Base-by-base conservation (phyloP, 2,113 vertebrate genomes). In the Tychaedon coryphoeus region DNA sequence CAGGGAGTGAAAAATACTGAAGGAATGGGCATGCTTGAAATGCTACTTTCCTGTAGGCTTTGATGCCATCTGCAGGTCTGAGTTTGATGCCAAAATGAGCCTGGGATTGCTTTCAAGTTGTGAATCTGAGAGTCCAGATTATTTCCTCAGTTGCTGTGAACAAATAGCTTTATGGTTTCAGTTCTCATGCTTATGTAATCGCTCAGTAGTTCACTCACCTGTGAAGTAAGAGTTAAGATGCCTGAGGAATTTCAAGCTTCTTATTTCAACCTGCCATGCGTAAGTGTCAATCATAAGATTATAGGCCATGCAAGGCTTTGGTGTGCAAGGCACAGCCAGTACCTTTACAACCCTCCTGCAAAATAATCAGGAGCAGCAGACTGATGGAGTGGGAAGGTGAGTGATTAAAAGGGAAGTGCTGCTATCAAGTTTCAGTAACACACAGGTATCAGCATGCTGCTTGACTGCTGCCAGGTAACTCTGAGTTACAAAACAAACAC, bases 31-130 rank as follows among this genome's bases (percentile, higher is more conserved):
- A 14, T 87, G 77, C 61, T 70, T 65, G 66, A 92, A 85, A 76
- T 58, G 45, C 58, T 65, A 0, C 60, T 83, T 90, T 92, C 18
- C 38, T 72, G n/a, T 58, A 95, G 93, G 6, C 82, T 79, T 93
- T 76, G 92, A 92, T 96, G 95, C 95, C 93, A 96, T 66, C 94
- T 95, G 88, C 96, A 97, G 95, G 92, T 80, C 78, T 83, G 42
- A 83, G 34, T 54, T 61, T 61, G n/a, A 50, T 76, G 51, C 71
- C 54, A 73, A 62, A 90, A 72, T 73, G 6, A 80, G 54, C 29
- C 33, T 79, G 51, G 36, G 25, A 56, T 87, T 53, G 47, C 47
- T 61, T 91, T 87, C 7, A 81, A 53, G n/a, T 34, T 1, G 0
- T 48, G 36, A 79, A 33, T 80, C 5, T 36, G 31, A 75, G 48